Conservation (phyloP, 2,113 vertebrate species). For the Pelodiscus sinensis region DNA sequence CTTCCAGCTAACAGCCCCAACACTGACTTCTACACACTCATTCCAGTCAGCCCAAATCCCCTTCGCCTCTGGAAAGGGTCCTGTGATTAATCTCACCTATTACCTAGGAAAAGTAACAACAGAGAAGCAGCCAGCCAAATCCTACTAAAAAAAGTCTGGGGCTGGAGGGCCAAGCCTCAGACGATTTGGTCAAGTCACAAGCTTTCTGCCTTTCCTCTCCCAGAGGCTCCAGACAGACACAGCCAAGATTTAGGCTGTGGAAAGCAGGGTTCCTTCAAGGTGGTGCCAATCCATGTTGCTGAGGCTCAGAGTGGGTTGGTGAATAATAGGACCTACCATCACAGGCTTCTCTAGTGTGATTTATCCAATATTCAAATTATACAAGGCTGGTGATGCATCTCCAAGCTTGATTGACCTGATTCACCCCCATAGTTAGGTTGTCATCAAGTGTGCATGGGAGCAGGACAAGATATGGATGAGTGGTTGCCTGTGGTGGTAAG, state of each 20-base stretch:
- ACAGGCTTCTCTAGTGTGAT: constrained; percentile 12
- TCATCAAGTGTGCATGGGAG: not conserved
- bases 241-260: constrained; percentile 76
- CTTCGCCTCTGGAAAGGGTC: constrained; percentile 73
- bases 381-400: not conserved
- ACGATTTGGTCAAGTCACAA: constrained; percentile 80
- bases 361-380: not conserved
- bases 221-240: constrained; percentile 69
- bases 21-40: constrained; percentile 59
- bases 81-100: constrained; percentile 81
- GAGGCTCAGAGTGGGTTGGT: constrained; percentile 37
- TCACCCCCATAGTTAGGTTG: constrained; percentile 11
- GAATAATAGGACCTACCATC: constrained; percentile 48
- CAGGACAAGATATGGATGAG: not conserved
- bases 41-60: constrained; percentile 60
- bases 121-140: constrained; percentile 75
- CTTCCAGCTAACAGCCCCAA: not conserved
- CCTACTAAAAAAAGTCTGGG: constrained; percentile 77
- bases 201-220: constrained; percentile 77
- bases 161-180: constrained; percentile 78
- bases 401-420: not conserved
- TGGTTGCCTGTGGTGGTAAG: not conserved
- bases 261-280: constrained; percentile 66
- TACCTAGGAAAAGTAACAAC: constrained; percentile 80
- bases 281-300: constrained; percentile 48